phyloP scores from a whole-genome alignment of 2,888 invertebrate species.

The Clitarchus hookeri region DNA sequence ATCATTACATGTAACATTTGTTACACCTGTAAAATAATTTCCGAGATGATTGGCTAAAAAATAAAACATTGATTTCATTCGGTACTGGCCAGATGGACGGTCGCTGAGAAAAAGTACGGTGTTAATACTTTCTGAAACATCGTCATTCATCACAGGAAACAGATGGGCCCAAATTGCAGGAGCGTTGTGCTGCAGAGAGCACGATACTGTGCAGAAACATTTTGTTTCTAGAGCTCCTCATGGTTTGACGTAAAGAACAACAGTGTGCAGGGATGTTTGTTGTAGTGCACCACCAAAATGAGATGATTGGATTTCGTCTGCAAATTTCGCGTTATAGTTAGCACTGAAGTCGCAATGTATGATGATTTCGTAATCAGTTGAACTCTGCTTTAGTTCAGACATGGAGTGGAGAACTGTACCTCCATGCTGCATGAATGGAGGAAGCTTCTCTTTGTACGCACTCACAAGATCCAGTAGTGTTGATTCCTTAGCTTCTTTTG shows the following conservation, averaged over 20 bases:
- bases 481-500: no score
- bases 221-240: constrained; percentile 10
- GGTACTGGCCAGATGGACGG: constrained; percentile 15
- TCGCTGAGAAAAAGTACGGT: constrained; percentile 10
- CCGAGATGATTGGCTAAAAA: background rate
- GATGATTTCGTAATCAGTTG: constrained; percentile 12
- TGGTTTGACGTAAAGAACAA: background rate
- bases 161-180: constrained; percentile 20
- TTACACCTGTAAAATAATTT: constrained; percentile 15
- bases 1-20: background rate
- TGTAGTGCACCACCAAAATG: background rate
- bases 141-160: background rate
- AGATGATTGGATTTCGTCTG: constrained; percentile 7
- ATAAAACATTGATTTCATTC: constrained; percentile 1
- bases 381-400: background rate
- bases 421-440: no score
- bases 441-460: no score
- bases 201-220: constrained; percentile 10
- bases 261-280: background rate
- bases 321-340: background rate
- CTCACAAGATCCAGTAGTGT: no score
- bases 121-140: constrained; percentile 14
- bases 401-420: no score
- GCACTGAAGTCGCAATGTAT: constrained; percentile 9
- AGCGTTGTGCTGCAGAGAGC: constrained; percentile 11